Conservation (phyloP, 2,797 vertebrate species). For the Mormyrops boulengeri region DNA sequence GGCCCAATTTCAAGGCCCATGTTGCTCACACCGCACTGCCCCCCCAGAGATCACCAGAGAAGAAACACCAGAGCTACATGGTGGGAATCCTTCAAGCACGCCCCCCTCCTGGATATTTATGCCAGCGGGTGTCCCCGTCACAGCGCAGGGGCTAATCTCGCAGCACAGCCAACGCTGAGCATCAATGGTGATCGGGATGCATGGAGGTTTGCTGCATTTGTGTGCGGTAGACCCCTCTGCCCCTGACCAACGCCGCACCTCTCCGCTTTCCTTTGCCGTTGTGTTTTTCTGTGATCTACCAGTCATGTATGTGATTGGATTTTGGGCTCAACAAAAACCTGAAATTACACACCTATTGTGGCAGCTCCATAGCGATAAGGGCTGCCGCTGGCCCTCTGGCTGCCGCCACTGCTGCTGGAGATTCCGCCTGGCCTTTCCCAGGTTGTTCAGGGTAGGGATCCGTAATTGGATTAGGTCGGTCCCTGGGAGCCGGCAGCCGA, state of each 20-base stretch:
- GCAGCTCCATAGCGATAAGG: slow-evolving; percentile 74
- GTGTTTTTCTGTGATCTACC: slow-evolving; percentile 90
- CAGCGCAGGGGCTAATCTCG: slow-evolving; percentile 40
- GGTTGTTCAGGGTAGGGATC: slow-evolving; percentile 74
- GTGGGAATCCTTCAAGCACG: neutral
- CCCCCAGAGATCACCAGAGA: neutral
- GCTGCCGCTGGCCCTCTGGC: slow-evolving; percentile 70
- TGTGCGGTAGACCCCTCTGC: slow-evolving; percentile 64
- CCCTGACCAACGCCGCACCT: slow-evolving; percentile 53
- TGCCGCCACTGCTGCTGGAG: slow-evolving; percentile 67
- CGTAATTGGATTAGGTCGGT: slow-evolving; percentile 87
- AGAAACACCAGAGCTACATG: neutral
- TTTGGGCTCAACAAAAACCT: slow-evolving; percentile 96
- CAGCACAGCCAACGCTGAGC: slow-evolving; percentile 40
- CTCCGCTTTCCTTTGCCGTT: slow-evolving; percentile 69
- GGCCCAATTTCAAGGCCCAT: neutral
- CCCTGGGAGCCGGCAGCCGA: slow-evolving; percentile 67
- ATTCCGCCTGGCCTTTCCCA: slow-evolving; percentile 67
- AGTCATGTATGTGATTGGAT: slow-evolving; percentile 99
- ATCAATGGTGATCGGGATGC: slow-evolving; percentile 41
- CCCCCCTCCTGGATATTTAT: too few species aligned
- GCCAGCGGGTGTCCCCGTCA: neutral
- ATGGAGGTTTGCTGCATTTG: slow-evolving; percentile 57
- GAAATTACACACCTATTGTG: slow-evolving; percentile 99
- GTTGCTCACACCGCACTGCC: neutral